Percentiles rank a stretch among this genome's conserved stretches.
phyloP scores from a whole-genome alignment of 2,888 invertebrate species.

The Xestia c-nigrum region DNA sequence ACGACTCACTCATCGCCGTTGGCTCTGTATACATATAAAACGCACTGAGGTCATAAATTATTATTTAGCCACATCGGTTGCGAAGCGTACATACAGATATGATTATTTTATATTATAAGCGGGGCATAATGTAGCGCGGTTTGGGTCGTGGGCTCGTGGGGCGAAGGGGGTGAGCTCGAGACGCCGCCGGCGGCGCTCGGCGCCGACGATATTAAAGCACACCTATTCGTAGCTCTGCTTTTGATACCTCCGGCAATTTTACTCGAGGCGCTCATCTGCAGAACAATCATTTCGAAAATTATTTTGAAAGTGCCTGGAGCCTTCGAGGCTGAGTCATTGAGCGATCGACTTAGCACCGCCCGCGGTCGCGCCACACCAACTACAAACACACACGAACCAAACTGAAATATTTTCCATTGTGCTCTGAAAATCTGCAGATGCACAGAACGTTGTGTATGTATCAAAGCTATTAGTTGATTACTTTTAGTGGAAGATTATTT shows the following conservation, averaged over 20 bases:
- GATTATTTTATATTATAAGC: conserved; percentile 67
- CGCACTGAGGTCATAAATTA: conserved; percentile 77
- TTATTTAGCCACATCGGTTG: conserved; percentile 75
- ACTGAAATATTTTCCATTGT: conserved; percentile 47
- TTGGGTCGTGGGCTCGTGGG: conserved; percentile 42
- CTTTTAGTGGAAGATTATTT: not conserved
- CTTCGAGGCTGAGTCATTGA: conserved; percentile 67
- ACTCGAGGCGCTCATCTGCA: conserved; percentile 83
- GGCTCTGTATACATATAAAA: conserved; percentile 72
- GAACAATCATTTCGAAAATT: conserved; percentile 88
- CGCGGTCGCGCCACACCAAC: conserved; percentile 38
- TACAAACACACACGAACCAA: conserved; percentile 25
- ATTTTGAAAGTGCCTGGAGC: conserved; percentile 83
- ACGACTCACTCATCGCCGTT: conserved; percentile 72
- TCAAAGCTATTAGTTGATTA: not conserved
- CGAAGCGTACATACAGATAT: conserved; percentile 73
- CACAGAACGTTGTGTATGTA: not conserved
- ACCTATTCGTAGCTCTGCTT: conserved; percentile 76
- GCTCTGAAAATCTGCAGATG: conserved; percentile 24
- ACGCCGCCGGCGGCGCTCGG: conserved; percentile 65
- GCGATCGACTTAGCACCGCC: conserved; percentile 66
- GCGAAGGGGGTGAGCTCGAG: conserved; percentile 56
- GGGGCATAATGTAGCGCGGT: conserved; percentile 62
- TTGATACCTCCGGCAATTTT: conserved; percentile 76
- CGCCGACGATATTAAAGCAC: conserved; percentile 76